Evolutionary conservation across 2,797 vertebrate species (phyloP), one percentile per base, ranked within the genome.

Genomic region (Thalassophryne amazonica): DNA sequence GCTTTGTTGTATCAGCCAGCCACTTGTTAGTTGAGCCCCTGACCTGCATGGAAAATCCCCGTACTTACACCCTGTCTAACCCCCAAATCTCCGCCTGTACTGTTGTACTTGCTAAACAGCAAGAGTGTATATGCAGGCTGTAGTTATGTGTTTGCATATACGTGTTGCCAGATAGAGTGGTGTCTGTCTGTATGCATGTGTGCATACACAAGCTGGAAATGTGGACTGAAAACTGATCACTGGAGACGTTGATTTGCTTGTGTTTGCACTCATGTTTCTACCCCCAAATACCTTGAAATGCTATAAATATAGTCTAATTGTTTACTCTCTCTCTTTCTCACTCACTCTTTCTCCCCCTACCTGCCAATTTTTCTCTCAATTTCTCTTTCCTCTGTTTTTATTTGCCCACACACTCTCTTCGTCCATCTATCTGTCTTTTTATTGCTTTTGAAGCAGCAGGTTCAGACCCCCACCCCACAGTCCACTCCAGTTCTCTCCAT

Each of bases 401-500:
- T 47, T 22, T 38, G 31, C 42, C 41, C 7, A 69, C 22, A 73
- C 27, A 39, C 34, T 12, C 22, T 33, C 27, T 69, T 57, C 70
- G 21, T 72, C 55, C 55, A 23, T 60, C 38, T 69, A 40, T 49
- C 41, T 57, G 19, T 58, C 56, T 71, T 29, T 70, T 35, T 62
- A 49, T 75, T 43, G 60, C 24, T 65, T 55, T 54, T 70, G 49
- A 33, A 51, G 63, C 79, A 85, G 73, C 80, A 93, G 89, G 83
- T 86, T 48, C 93, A 93, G 74, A 69, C 85, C 20, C 86, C 90
- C 28, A 78, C 87, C 14, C 77, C 92, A 7, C 92, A 86, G 49
- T 81, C 53, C 57, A 76, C 59, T 30, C 74, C 85, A 53, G 88
- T 69, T 51, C 56, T 90, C 46, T 78, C 91, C 0, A 22, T 84